These are phyloP conservation scores for Orchesella cincta DNA, from an alignment of 1,140 invertebrate species.

Conservation along the genomic window DNA sequence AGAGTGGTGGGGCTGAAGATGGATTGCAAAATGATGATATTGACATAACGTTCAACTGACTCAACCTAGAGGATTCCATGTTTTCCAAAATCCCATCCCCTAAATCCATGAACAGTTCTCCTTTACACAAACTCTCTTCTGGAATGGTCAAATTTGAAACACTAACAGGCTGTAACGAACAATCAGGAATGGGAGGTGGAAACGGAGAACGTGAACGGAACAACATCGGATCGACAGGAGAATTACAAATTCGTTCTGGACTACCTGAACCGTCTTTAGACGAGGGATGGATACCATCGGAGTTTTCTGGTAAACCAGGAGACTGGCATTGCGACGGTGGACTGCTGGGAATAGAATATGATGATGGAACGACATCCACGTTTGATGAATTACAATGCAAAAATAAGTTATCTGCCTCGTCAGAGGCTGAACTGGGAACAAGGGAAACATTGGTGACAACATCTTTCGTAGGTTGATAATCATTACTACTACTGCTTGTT, in stretches of 20 bases:
- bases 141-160: constrained; percentile 15
- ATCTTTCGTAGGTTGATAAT: too few relatives aligned
- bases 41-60: too few relatives aligned
- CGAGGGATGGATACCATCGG: background rate
- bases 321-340: constrained; percentile 6
- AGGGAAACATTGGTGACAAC: too few relatives aligned
- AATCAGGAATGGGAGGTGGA: background rate
- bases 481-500: too few relatives aligned
- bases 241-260: background rate
- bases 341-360: constrained; percentile 16
- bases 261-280: background rate
- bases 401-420: background rate
- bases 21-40: background rate
- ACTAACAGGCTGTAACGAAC: background rate
- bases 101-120: constrained; percentile 17
- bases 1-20: background rate
- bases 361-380: background rate
- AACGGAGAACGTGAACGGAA: constrained; percentile 8
- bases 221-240: constrained; percentile 3
- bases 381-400: background rate
- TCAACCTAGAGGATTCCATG: background rate
- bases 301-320: background rate
- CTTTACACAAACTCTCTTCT: constrained; percentile 20
- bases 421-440: background rate
- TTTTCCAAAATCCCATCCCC: background rate